Percentiles rank a stretch among this genome's conserved stretches.
Evolutionary conservation across 1,140 invertebrate species (phyloP).

Genomic region (Ctenoplectra terminalis): DNA sequence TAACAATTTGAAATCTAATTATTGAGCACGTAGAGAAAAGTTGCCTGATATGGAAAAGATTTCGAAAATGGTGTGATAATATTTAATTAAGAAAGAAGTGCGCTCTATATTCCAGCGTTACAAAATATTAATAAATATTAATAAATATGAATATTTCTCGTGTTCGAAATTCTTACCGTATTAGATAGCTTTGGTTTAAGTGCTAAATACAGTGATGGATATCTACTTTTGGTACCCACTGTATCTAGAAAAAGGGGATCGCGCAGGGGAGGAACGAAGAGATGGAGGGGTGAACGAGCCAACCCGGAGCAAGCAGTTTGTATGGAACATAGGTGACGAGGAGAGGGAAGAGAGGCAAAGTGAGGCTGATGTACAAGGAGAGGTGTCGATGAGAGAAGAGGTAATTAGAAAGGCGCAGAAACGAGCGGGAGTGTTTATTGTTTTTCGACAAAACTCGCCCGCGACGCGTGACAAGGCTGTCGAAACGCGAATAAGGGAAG

Average conservation of each 20-base stretch:
- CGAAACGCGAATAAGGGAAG: not conserved
- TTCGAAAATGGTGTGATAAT: too few species aligned
- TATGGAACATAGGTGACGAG: not conserved
- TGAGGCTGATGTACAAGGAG: not conserved
- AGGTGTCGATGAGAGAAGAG: slow-evolving; percentile 28
- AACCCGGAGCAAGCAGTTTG: not conserved
- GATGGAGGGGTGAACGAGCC: not conserved
- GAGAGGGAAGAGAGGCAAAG: not conserved
- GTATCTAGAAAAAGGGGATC: not conserved
- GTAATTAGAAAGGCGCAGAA: not conserved
- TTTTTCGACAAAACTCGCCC: slow-evolving; percentile 1
- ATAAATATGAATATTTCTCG: too few species aligned
- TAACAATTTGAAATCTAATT: too few species aligned
- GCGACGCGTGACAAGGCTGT: slow-evolving; percentile 10
- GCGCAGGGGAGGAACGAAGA: not conserved
- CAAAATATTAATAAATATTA: too few species aligned
- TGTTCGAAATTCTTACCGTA: too few species aligned
- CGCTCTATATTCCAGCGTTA: too few species aligned
- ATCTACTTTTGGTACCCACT: too few species aligned
- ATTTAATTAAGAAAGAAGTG: too few species aligned
- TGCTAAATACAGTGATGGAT: too few species aligned
- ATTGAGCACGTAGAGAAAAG: too few species aligned
- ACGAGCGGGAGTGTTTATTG: slow-evolving; percentile 1
- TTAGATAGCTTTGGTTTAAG: too few species aligned
- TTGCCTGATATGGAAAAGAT: not conserved